phyloP scores from a whole-genome alignment of 1,140 invertebrate genomes.

The Cyclina sinensis region DNA sequence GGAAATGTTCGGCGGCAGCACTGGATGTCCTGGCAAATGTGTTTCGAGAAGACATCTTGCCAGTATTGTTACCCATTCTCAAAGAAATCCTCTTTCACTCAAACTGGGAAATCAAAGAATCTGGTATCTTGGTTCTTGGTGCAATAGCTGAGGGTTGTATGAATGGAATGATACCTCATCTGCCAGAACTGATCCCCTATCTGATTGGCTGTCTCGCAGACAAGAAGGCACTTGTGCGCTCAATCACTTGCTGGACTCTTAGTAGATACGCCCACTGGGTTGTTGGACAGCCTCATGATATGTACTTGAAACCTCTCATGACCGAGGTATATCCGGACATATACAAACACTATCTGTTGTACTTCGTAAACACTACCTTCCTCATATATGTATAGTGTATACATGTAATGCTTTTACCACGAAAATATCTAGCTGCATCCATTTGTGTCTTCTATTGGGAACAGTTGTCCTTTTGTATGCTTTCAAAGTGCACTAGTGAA shows the following conservation, averaged over 20 bases:
- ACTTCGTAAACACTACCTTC: no score
- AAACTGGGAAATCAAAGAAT: constrained; percentile 99
- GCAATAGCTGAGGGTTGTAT: constrained; percentile 99
- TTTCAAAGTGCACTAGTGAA: no score
- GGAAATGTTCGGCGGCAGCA: constrained; percentile 99
- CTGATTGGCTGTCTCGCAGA: constrained; percentile 97
- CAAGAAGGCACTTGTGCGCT: constrained; percentile 98
- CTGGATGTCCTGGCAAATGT: constrained; percentile 99
- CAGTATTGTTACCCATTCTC: constrained; percentile 97
- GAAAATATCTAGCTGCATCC: no score
- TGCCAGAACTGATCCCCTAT: constrained; percentile 98
- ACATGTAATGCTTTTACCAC: no score
- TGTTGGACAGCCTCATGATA: constrained; percentile 96
- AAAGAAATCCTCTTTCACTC: constrained; percentile 98
- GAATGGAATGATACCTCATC: constrained; percentile 98
- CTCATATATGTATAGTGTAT: no score
- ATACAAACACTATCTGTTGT: no score
- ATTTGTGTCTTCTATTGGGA: no score
- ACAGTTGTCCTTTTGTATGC: no score
- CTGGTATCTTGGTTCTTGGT: constrained; percentile 97
- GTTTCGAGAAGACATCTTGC: constrained; percentile 97
- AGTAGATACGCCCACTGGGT: constrained; percentile 99
- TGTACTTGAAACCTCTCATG: constrained; percentile 97
- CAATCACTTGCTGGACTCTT: constrained; percentile 99
- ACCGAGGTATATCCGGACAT: constrained; percentile 92